phyloP scores from a whole-genome alignment of 2,888 invertebrate species.

The Dilophus febrilis region DNA sequence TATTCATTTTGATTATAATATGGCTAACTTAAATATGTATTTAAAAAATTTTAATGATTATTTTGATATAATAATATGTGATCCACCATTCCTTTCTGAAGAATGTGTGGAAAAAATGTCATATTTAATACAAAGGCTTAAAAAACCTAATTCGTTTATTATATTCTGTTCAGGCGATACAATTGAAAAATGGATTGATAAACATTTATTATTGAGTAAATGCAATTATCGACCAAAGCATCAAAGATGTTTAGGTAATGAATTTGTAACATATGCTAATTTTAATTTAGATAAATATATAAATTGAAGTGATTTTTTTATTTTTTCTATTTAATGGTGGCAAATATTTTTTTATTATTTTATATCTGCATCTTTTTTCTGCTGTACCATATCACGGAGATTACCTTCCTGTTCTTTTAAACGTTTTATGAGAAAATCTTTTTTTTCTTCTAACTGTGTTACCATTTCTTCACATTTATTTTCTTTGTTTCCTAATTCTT shows the following conservation, averaged over 20 bases:
- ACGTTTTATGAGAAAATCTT: slow-evolving; percentile 52
- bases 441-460: slow-evolving; percentile 50
- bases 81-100: slow-evolving; percentile 88
- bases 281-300: slow-evolving; percentile 47
- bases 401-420: slow-evolving; percentile 69
- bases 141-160: slow-evolving; percentile 31
- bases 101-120: slow-evolving; percentile 79
- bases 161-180: slow-evolving; percentile 70
- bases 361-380: slow-evolving; percentile 33
- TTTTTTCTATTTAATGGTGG: too few relatives aligned
- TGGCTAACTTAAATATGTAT: slow-evolving; percentile 45
- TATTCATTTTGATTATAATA: slow-evolving; percentile 74
- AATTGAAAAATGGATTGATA: slow-evolving; percentile 53
- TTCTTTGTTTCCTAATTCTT: slow-evolving; percentile 40
- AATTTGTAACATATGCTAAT: slow-evolving; percentile 82
- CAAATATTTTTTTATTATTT: not conserved
- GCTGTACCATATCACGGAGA: slow-evolving; percentile 59
- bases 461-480: slow-evolving; percentile 47
- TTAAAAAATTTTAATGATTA: slow-evolving; percentile 27
- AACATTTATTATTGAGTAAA: slow-evolving; percentile 43
- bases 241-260: slow-evolving; percentile 79
- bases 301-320: too few relatives aligned
- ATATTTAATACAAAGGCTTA: slow-evolving; percentile 54
- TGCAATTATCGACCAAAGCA: slow-evolving; percentile 65
- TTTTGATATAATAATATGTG: slow-evolving; percentile 76